Conservation (phyloP, 2,888 invertebrate genomes). For the Melipona beecheii region DNA sequence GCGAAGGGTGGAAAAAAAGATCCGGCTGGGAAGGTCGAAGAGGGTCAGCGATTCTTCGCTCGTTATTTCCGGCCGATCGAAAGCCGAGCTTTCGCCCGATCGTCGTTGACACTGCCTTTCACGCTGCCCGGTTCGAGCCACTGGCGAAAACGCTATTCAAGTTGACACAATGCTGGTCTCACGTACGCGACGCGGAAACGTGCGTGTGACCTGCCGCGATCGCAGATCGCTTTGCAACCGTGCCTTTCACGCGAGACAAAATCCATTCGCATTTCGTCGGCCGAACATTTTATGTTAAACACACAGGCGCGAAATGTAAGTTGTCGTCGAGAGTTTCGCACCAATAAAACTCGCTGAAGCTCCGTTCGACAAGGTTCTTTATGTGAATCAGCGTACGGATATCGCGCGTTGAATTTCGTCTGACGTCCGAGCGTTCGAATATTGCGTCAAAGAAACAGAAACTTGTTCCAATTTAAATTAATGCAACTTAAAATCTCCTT, state of each 20-base stretch:
- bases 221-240: background rate
- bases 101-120: constrained; percentile 70
- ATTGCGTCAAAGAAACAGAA: background rate
- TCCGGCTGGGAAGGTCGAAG: constrained; percentile 3
- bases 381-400: background rate
- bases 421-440: background rate
- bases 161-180: constrained; percentile 55
- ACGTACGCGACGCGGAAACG: background rate
- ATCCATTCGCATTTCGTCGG: background rate
- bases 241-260: background rate
- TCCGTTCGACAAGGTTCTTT: too few species aligned
- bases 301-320: background rate
- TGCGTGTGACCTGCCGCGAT: background rate
- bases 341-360: too few species aligned
- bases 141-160: constrained; percentile 53
- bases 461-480: background rate
- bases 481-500: too few species aligned
- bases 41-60: constrained; percentile 68
- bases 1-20: background rate
- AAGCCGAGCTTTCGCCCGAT: constrained; percentile 52
- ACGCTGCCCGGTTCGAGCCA: constrained; percentile 23
- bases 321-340: background rate
- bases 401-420: background rate
- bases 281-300: background rate
- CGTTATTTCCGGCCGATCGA: constrained; percentile 72